Percentiles rank a stretch among this genome's conserved stretches.
phyloP scores from a whole-genome alignment of 2,888 invertebrate genomes.

The Coelopa pilipes region DNA sequence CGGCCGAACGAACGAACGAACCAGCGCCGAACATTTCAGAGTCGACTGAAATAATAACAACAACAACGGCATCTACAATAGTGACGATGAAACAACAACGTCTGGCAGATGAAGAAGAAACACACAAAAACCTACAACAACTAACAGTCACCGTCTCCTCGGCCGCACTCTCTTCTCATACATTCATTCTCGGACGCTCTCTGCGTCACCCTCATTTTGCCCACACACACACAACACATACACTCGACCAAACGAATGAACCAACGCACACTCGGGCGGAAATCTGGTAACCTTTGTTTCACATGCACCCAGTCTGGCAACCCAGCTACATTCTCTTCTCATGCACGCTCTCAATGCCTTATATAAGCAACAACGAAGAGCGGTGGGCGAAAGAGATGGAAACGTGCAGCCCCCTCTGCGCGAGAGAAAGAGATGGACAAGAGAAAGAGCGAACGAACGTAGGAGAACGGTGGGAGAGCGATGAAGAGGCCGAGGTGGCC shows the following conservation, averaged over 20 bases:
- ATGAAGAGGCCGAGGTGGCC: background rate
- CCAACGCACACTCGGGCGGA: conserved; percentile 31
- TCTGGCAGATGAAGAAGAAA: background rate
- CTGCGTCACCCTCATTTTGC: conserved; percentile 31
- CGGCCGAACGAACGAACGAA: conserved; percentile 19
- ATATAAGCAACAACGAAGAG: conserved; percentile 19
- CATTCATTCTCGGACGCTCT: background rate
- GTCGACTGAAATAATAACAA: conserved; percentile 48
- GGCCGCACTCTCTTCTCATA: conserved; percentile 3
- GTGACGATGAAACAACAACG: conserved; percentile 1
- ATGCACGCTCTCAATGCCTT: conserved; percentile 29
- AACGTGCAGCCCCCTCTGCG: background rate
- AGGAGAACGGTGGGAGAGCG: background rate
- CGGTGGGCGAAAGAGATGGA: no score
- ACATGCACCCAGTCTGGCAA: conserved; percentile 32
- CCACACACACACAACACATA: conserved; percentile 26
- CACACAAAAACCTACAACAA: conserved; percentile 5
- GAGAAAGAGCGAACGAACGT: background rate
- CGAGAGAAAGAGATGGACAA: background rate
- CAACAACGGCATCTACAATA: conserved; percentile 42
- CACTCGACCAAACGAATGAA: conserved; percentile 7
- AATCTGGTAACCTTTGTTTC: conserved; percentile 36
- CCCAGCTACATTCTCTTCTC: conserved; percentile 36
- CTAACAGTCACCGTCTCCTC: background rate
- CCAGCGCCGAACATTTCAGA: conserved; percentile 31